Base-by-base conservation (phyloP, 2,888 invertebrate species). In the Eumacrocentrus americanus region DNA sequence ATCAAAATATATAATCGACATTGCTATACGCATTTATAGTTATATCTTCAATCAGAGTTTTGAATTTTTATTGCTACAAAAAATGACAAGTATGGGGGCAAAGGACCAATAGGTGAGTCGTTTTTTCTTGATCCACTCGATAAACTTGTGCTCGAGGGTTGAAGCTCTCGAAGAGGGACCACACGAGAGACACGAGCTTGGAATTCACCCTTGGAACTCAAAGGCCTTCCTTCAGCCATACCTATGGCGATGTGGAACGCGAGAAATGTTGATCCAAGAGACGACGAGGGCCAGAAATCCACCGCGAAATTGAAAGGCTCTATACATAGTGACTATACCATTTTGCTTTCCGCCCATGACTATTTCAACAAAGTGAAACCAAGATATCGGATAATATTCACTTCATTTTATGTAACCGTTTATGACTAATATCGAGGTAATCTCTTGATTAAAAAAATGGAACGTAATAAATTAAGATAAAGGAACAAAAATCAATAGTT, bases 251-350 rank as follows among this genome's bases (percentile, higher is more conserved):
- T 54, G 46, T 51, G 55, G 47, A 37, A 37, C 44, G 42, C 48
- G 52, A 53, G 51, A 35, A 53, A 20, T 38, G 44, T 46, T 60
- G 22, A 56, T 61, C 60, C 58, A 58, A 61, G 64, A 61, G 69
- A 66, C 71, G 66, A 65, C 63, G 66, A n/a, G n/a, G n/a, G n/a
- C n/a, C n/a, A n/a, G n/a, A 70, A 67, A 68, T 67, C 65, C 60
- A 63, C 68, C 66, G 61, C 67, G 66, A 70, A 68, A 73, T 70
- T 72, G 70, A 69, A 66, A 72, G n/a, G n/a, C n/a, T n/a, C n/a
- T n/a, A n/a, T n/a, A n/a, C n/a, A n/a, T n/a, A n/a, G n/a, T n/a
- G n/a, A n/a, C n/a, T n/a, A n/a, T n/a, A n/a, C n/a, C n/a, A n/a
- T n/a, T n/a, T n/a, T n/a, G n/a, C n/a, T n/a, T n/a, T n/a, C n/a